These are phyloP conservation scores for Meriones psammophilus DNA, from an alignment of 2,797 vertebrate species.

Conservation along the genomic window DNA sequence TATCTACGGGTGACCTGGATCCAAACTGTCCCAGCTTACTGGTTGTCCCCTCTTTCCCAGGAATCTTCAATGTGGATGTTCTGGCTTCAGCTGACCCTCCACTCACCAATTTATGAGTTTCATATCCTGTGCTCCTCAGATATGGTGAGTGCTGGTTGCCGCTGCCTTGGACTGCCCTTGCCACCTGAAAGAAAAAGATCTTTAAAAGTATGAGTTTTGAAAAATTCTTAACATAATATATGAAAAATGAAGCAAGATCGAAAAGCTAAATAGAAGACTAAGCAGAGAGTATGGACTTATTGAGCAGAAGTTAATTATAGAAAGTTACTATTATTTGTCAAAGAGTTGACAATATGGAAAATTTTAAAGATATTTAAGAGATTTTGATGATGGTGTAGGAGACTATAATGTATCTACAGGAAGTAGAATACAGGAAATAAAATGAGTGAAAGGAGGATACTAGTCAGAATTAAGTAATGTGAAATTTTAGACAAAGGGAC, in stretches of 20 bases:
- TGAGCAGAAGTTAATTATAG: neutral
- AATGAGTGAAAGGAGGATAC: neutral
- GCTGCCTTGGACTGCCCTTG: too few species aligned
- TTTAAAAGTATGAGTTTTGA: neutral
- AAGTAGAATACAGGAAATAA: neutral
- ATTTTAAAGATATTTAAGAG: neutral
- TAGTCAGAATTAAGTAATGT: neutral
- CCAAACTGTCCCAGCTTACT: too few species aligned
- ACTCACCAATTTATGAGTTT: too few species aligned
- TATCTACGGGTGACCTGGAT: too few species aligned
- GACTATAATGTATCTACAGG: neutral
- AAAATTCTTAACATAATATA: neutral
- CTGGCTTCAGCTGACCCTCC: too few species aligned
- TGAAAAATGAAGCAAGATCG: neutral
- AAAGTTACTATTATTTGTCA: neutral
- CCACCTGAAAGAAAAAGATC: neutral
- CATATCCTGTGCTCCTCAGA: too few species aligned
- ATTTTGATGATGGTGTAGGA: neutral
- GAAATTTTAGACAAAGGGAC: neutral
- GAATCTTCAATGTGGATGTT: too few species aligned
- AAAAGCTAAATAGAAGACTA: neutral
- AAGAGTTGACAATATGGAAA: neutral
- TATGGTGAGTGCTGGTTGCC: too few species aligned
- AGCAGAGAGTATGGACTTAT: conserved; percentile 12
- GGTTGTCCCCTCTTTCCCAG: too few species aligned